Evolutionary conservation across 2,888 invertebrate species (phyloP), one percentile per base, ranked within the genome.

Genomic region (Panorpa germanica): DNA sequence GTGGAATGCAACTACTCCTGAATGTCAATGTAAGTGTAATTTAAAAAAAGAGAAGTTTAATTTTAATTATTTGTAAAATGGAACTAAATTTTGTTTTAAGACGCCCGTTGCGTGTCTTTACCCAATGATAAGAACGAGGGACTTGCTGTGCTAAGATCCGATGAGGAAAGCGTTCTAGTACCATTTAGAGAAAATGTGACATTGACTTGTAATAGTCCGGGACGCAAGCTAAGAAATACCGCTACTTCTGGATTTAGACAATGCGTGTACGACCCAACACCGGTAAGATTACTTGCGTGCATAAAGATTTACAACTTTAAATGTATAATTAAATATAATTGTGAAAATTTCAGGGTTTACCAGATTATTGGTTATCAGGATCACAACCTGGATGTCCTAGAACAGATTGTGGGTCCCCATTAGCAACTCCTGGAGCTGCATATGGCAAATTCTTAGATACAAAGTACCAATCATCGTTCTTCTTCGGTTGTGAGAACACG

Each of bases 401-500:
- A 41, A 70, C 76, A 30, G 83, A 93, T 45, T 95, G 95, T 46
- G 91, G 90, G n/a, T 55, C 70, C 6, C 93, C 93, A 9, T 70
- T 81, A 51, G 75, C 85, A 26, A 85, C 90, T 9, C 82, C 91
- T 6, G 93, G 95, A 14, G 90, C 91, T 2, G 86, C 85, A 50
- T 93, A 91, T 45, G 88, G 90, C 2, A 74, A 80, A 51, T 78
- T 74, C 44, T 59, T 70, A 9, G 88, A 90, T 46, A 88, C 90
- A 0, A 77, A 76, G 53, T 90, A 76, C 46, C 86, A 90, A 53
- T 83, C 90, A 19, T 85, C 82, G 3, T 90, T 93, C 61, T 88
- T 82, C 61, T 93, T 93, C 48, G 88, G 90, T 19, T 95, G 93
- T 45, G 86, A 88, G 57, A 86, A 90, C 38, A 93, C 93, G 0